Conservation (phyloP, 2,113 vertebrate species). For the Symphodus melops region DNA sequence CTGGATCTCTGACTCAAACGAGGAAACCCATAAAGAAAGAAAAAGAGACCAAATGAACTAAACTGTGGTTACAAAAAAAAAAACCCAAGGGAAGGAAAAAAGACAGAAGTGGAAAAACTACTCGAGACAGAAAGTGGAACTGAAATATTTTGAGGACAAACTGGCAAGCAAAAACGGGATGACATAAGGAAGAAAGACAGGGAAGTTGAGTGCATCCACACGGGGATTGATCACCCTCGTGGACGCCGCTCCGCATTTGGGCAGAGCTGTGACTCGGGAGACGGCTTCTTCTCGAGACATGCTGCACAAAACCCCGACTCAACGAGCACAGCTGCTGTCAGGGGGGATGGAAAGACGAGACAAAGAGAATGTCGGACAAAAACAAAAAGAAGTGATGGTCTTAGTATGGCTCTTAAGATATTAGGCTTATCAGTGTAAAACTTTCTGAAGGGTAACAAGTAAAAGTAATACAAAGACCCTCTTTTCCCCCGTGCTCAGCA, state of each 20-base stretch:
- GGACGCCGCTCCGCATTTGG: conserved; percentile 51
- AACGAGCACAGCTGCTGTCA: conserved; percentile 17
- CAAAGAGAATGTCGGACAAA: conserved; percentile 12
- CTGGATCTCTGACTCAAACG: conserved; percentile 1
- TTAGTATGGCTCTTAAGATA: neutral
- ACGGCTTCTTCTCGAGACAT: conserved; percentile 33
- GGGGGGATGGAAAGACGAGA: conserved; percentile 4
- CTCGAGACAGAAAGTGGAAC: conserved; percentile 20
- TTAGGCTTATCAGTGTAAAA: conserved; percentile 9
- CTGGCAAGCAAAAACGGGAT: conserved; percentile 10
- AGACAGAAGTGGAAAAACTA: conserved; percentile 29
- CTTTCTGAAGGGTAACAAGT: neutral
- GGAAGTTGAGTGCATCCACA: conserved; percentile 34
- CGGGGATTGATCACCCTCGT: conserved; percentile 62
- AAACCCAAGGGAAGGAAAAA: conserved; percentile 36
- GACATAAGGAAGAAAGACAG: conserved; percentile 11
- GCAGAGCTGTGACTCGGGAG: conserved; percentile 53
- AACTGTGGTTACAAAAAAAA: neutral
- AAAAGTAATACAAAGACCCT: conserved; percentile 4
- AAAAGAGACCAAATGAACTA: conserved; percentile 21
- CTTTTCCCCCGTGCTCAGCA: neutral
- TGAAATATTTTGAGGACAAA: neutral
- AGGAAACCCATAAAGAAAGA: neutral
- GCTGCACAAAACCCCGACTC: conserved; percentile 28
- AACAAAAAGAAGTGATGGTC: neutral